phyloP scores from a whole-genome alignment of 2,888 invertebrate genomes.

The Lepas anatifera region DNA sequence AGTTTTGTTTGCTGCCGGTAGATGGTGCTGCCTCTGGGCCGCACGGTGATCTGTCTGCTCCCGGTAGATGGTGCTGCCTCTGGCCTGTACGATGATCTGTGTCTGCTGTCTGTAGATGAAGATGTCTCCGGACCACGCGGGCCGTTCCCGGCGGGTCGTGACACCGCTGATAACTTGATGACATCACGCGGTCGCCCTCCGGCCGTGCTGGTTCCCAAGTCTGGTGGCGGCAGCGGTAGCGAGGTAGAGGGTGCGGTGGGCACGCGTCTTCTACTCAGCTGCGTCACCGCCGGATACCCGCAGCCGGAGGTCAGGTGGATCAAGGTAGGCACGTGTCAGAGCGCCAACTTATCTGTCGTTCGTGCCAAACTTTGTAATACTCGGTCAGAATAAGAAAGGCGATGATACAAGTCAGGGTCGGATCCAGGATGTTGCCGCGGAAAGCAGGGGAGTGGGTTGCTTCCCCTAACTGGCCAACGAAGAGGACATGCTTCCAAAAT shows the following conservation, averaged over 20 bases:
- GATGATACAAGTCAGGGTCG: too few relatives aligned
- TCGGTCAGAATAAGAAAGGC: too few relatives aligned
- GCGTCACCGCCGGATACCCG: conserved; percentile 17
- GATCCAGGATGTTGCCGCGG: too few relatives aligned
- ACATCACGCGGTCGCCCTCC: background rate
- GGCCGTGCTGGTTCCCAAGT: background rate
- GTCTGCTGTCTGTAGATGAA: background rate
- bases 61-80: background rate
- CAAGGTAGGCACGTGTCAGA: conserved; percentile 21
- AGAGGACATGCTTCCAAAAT: too few relatives aligned
- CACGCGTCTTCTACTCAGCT: conserved; percentile 18
- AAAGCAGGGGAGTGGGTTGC: too few relatives aligned
- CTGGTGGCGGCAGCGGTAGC: too few relatives aligned
- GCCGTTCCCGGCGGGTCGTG: background rate
- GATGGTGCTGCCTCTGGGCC: background rate
- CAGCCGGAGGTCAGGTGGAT: conserved; percentile 21
- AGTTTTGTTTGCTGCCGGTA: too few relatives aligned
- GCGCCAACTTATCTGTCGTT: too few relatives aligned
- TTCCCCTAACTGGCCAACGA: too few relatives aligned
- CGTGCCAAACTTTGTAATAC: too few relatives aligned
- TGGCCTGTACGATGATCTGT: background rate
- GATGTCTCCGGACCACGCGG: background rate
- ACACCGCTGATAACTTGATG: background rate
- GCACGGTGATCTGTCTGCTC: background rate
- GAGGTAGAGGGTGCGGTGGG: conserved; percentile 13